These are phyloP conservation scores for Amphipyra berbera DNA, from an alignment of 2,888 invertebrate genomes.

Conservation along the genomic window DNA sequence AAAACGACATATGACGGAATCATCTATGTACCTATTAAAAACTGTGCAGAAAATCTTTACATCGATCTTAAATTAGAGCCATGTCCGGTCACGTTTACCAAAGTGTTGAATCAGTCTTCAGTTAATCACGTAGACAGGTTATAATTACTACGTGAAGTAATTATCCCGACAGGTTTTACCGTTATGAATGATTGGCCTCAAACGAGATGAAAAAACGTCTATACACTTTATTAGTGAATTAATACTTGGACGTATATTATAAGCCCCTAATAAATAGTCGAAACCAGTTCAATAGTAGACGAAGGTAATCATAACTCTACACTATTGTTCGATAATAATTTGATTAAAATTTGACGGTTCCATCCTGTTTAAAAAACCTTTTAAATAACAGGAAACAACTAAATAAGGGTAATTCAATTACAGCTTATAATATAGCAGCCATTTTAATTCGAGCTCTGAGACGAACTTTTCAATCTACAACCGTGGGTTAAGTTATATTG, in stretches of 20 bases:
- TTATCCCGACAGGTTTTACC: conserved; percentile 35
- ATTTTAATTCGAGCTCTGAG: conserved; percentile 59
- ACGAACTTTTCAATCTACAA: conserved; percentile 11
- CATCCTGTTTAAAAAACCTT: conserved; percentile 75
- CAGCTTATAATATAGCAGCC: conserved; percentile 62
- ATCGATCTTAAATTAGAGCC: too few species aligned
- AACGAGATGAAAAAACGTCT: conserved; percentile 34
- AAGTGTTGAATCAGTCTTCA: conserved; percentile 3
- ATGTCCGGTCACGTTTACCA: neutral
- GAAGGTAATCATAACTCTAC: conserved; percentile 78
- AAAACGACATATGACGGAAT: too few species aligned
- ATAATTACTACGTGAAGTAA: conserved; percentile 42
- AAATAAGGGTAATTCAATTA: conserved; percentile 82
- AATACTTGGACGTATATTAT: conserved; percentile 35
- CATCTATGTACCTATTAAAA: too few species aligned
- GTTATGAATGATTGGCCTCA: conserved; percentile 22
- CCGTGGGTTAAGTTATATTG: conserved; percentile 41
- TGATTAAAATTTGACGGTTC: conserved; percentile 86
- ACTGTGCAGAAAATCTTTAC: too few species aligned
- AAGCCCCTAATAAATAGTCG: conserved; percentile 42
- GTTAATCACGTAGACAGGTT: conserved; percentile 20
- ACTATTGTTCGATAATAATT: conserved; percentile 77
- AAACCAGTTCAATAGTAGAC: conserved; percentile 52
- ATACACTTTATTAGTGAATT: conserved; percentile 44
- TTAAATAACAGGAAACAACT: conserved; percentile 77